Conservation (phyloP, 2,113 vertebrate species). For the Malurus melanocephalus region DNA sequence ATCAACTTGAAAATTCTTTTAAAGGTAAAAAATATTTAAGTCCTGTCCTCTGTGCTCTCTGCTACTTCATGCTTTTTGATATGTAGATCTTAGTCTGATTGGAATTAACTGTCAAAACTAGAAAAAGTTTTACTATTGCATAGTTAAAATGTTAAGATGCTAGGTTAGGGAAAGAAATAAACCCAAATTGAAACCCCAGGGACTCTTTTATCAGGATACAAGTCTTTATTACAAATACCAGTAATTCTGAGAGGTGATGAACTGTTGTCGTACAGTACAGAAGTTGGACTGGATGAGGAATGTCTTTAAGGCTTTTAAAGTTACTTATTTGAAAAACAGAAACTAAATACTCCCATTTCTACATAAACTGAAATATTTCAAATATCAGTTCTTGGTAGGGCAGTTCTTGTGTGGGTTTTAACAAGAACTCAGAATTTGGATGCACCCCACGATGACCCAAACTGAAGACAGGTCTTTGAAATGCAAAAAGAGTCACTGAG, state of each 20-base stretch:
- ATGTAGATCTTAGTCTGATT: background rate
- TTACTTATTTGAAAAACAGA: background rate
- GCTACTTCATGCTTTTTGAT: background rate
- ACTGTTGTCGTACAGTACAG: background rate
- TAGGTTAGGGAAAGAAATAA: background rate
- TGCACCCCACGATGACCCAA: fast-evolving
- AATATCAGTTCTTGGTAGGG: background rate
- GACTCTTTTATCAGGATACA: background rate
- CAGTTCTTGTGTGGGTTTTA: background rate
- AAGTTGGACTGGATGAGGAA: background rate
- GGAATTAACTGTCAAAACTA: background rate
- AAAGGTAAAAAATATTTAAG: background rate
- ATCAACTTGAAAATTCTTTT: background rate
- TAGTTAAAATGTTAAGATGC: background rate
- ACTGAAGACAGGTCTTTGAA: background rate
- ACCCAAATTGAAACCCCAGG: background rate
- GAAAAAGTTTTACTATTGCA: background rate
- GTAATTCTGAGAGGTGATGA: background rate
- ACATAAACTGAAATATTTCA: background rate
- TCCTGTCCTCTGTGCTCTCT: background rate
- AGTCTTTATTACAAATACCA: background rate
- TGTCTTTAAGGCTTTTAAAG: background rate
- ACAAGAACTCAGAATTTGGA: background rate
- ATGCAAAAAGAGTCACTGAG: background rate
- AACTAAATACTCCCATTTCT: background rate